A percentile compares a stretch with the other conserved stretches of the same genome.
These are phyloP conservation scores for Gryllus bimaculatus DNA, from an alignment of 1,140 invertebrate genomes.

Conservation along the genomic window DNA sequence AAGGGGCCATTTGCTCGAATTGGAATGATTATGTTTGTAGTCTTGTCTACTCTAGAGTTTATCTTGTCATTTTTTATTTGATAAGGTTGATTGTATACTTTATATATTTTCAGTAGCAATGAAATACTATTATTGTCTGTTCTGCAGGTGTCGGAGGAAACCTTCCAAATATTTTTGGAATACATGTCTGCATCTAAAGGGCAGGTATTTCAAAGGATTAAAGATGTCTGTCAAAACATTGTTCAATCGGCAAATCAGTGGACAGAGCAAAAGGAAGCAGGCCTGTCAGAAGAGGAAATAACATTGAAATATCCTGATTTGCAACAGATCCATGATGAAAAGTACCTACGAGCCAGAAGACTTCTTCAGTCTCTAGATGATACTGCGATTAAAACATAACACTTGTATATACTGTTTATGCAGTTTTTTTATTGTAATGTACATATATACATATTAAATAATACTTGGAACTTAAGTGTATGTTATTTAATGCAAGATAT, in stretches of 20 bases:
- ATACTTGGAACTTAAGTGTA: too few species aligned
- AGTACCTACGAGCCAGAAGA: slow-evolving; percentile 42
- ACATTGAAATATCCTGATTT: slow-evolving; percentile 31
- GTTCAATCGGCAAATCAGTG: slow-evolving; percentile 34
- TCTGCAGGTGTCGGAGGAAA: slow-evolving; percentile 40
- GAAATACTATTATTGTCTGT: not conserved
- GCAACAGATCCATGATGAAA: slow-evolving; percentile 31
- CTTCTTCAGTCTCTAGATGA: slow-evolving; percentile 38
- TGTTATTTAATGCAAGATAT: too few species aligned
- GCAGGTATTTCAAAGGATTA: slow-evolving; percentile 45
- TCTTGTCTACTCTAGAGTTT: too few species aligned
- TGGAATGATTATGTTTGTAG: too few species aligned
- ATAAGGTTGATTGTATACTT: too few species aligned
- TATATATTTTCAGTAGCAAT: too few species aligned
- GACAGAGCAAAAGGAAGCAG: not conserved
- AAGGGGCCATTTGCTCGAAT: too few species aligned
- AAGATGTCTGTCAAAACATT: slow-evolving; percentile 50
- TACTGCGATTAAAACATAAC: not conserved
- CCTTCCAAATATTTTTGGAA: slow-evolving; percentile 54
- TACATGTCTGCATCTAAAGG: slow-evolving; percentile 60
- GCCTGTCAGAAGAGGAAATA: slow-evolving; percentile 42
- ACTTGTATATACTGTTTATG: slow-evolving; percentile 13
- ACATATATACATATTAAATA: too few species aligned
- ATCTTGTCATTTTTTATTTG: too few species aligned
- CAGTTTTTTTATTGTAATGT: not conserved